Percentiles rank a stretch among this genome's conserved stretches.
Evolutionary conservation across 1,140 invertebrate genomes (phyloP).

Genomic region (Brachionus asplanchnoidis): DNA sequence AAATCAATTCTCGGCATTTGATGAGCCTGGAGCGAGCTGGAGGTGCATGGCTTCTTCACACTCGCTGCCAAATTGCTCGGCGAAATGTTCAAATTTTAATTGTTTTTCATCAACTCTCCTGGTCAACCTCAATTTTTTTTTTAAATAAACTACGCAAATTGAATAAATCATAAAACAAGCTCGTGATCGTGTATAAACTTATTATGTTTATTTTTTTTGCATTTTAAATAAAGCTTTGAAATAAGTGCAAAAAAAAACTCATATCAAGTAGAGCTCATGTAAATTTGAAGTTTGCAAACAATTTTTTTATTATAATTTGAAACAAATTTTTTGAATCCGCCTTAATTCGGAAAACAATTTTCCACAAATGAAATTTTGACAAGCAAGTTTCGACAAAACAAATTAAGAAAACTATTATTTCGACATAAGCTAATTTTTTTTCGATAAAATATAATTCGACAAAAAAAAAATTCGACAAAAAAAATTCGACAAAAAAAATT

Average conservation of each 20-base stretch:
- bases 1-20: constrained; percentile 10
- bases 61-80: neutral
- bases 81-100: neutral
- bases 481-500: too few species aligned
- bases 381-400: too few species aligned
- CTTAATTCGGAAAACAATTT: too few species aligned
- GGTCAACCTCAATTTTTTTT: neutral
- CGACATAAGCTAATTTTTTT: too few species aligned
- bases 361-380: too few species aligned
- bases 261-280: too few species aligned
- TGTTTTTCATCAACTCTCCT: neutral
- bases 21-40: neutral
- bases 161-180: neutral
- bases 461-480: too few species aligned
- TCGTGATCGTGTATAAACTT: neutral
- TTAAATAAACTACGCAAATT: neutral
- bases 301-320: too few species aligned
- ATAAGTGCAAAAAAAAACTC: neutral
- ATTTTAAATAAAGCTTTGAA: neutral
- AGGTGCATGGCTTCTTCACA: neutral
- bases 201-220: neutral
- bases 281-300: too few species aligned
- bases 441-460: too few species aligned
- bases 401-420: too few species aligned
- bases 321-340: too few species aligned